phyloP scores from a whole-genome alignment of 2,113 vertebrate genomes.

The Halichoeres trimaculatus region DNA sequence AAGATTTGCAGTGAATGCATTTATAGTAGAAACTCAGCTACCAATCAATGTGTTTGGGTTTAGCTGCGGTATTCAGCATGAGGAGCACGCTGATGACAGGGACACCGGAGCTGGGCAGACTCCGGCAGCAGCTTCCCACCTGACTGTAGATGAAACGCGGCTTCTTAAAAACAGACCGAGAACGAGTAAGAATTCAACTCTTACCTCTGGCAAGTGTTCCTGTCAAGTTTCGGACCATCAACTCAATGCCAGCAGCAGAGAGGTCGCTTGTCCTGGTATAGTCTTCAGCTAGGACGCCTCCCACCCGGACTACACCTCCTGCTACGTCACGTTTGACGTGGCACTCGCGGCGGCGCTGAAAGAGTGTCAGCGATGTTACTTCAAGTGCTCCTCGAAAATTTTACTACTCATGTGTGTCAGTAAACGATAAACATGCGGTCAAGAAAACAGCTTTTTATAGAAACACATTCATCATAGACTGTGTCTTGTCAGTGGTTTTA shows the following conservation, averaged over 20 bases:
- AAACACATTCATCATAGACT: too few species aligned
- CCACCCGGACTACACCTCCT: constrained; percentile 59
- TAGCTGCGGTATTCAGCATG: not conserved
- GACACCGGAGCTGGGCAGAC: not conserved
- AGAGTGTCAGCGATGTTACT: not conserved
- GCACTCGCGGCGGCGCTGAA: constrained; percentile 28
- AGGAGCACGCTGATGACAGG: constrained; percentile 12
- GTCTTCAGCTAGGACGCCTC: constrained; percentile 2
- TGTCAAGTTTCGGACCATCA: constrained; percentile 25
- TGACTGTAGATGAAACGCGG: not conserved
- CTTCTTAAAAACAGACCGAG: not conserved
- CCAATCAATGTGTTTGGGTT: not conserved
- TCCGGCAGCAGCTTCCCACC: constrained; percentile 5
- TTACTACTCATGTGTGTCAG: not conserved
- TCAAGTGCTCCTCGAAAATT: constrained; percentile 41
- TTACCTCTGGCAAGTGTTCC: constrained; percentile 44
- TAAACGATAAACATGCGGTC: not conserved
- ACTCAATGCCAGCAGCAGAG: not conserved
- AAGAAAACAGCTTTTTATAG: not conserved
- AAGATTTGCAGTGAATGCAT: not conserved
- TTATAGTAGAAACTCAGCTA: not conserved
- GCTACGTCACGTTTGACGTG: constrained; percentile 75
- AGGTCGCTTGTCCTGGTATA: not conserved
- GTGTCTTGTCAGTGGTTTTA: too few species aligned
- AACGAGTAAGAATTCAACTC: not conserved